Percentiles rank a stretch among this genome's conserved stretches.
phyloP scores from a whole-genome alignment of 2,888 invertebrate species.

The Chrysodeixis includens region DNA sequence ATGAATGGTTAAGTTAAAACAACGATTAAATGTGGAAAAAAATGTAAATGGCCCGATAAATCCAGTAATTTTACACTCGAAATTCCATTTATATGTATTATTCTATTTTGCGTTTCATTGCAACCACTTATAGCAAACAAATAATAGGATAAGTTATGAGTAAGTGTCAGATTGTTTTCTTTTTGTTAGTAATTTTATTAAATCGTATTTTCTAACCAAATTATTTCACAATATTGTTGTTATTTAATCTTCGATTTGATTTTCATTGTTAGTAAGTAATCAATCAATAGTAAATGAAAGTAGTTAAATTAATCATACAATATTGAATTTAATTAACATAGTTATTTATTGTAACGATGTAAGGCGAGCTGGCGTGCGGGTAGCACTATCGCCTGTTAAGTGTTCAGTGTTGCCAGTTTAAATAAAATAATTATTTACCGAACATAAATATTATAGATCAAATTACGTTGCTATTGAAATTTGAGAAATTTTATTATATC shows the following conservation, averaged over 20 bases:
- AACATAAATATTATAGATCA: constrained; percentile 51
- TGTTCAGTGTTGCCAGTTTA: constrained; percentile 64
- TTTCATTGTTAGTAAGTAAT: constrained; percentile 37
- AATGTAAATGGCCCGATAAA: constrained; percentile 24
- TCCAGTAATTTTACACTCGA: constrained; percentile 42
- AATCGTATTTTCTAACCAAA: constrained; percentile 18
- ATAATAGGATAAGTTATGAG: constrained; percentile 26
- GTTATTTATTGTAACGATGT: constrained; percentile 53
- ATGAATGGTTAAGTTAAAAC: constrained; percentile 23
- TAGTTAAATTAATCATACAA: constrained; percentile 70
- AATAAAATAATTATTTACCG: constrained; percentile 54
- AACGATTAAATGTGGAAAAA: constrained; percentile 23
- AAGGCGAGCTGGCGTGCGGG: constrained; percentile 68
- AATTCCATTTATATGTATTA: constrained; percentile 43
- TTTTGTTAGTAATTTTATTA: constrained; percentile 39
- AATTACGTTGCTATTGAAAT: constrained; percentile 55
- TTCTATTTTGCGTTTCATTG: constrained; percentile 25
- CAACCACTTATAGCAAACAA: constrained; percentile 36
- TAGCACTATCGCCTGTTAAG: constrained; percentile 72
- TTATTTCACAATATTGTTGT: constrained; percentile 28
- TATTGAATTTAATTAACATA: constrained; percentile 70
- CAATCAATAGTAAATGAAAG: constrained; percentile 58
- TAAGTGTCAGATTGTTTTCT: constrained; percentile 24
- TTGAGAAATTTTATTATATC: constrained; percentile 51
- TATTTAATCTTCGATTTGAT: constrained; percentile 24